These are phyloP conservation scores for Trogon surrucura DNA, from an alignment of 2,113 vertebrate species.

Conservation along the genomic window DNA sequence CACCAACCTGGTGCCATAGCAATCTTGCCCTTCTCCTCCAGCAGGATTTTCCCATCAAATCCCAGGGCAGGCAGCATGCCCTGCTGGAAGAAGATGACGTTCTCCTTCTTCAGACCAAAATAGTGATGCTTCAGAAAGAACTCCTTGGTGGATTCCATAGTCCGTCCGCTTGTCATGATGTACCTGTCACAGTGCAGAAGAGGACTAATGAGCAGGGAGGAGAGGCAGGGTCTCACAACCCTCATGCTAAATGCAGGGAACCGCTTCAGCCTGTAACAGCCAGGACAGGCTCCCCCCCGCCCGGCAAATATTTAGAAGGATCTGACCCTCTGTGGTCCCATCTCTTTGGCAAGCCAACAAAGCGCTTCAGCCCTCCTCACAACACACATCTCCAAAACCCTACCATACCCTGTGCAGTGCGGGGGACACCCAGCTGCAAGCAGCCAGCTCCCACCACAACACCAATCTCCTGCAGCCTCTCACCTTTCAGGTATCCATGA, in stretches of 20 bases:
- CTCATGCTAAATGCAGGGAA: fast-evolving
- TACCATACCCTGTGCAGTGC: fast-evolving
- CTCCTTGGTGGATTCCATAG: conserved; percentile 89
- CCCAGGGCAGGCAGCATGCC: conserved; percentile 98
- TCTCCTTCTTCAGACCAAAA: conserved; percentile 88
- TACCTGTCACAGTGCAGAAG: conserved; percentile 81
- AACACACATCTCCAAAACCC: neutral
- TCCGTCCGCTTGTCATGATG: conserved; percentile 97
- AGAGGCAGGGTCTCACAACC: neutral
- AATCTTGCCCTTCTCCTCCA: conserved; percentile 90
- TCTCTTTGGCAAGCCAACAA: fast-evolving
- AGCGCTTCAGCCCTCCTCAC: neutral
- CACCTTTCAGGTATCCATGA: fast-evolving
- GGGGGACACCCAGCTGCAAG: neutral
- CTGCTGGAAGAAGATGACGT: conserved; percentile 93
- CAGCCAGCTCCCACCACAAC: neutral
- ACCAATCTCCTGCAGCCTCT: neutral
- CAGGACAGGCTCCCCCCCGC: neutral
- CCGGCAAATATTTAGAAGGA: neutral
- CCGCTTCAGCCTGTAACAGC: fast-evolving
- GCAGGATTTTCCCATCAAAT: conserved; percentile 89
- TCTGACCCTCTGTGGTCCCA: neutral
- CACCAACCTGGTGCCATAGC: conserved; percentile 93
- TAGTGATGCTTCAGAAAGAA: conserved; percentile 88
- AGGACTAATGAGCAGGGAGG: neutral